phyloP scores from a whole-genome alignment of 2,888 invertebrate species.

The Keiferia lycopersicella region DNA sequence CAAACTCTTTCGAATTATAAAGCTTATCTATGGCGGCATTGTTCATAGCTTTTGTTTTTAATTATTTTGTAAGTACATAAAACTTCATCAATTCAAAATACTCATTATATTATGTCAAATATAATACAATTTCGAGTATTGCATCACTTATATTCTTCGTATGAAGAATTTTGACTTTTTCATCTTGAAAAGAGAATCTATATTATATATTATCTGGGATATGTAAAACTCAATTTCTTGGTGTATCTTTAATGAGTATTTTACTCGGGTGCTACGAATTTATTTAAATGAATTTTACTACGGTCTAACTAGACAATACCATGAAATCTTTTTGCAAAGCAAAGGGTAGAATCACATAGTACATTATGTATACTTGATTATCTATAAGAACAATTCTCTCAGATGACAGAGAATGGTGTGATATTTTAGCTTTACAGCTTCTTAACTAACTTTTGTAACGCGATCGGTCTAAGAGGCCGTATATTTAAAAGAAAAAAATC shows the following conservation, averaged over 20 bases:
- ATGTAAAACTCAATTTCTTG: slow-evolving; percentile 8
- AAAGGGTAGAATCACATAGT: slow-evolving; percentile 47
- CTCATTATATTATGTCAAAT: not conserved
- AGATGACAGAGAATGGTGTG: slow-evolving; percentile 65
- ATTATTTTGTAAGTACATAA: not conserved
- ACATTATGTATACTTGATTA: slow-evolving; percentile 52
- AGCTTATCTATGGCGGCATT: not conserved
- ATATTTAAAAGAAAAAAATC: slow-evolving; percentile 40
- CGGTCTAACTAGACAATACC: slow-evolving; percentile 70
- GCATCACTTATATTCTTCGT: not conserved
- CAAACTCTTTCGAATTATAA: not conserved
- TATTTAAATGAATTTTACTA: slow-evolving; percentile 38
- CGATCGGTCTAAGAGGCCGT: slow-evolving; percentile 66
- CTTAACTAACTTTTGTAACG: slow-evolving; percentile 59
- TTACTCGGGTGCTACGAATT: slow-evolving; percentile 45
- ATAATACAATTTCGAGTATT: not conserved
- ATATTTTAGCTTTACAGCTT: slow-evolving; percentile 80
- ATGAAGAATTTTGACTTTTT: not conserved
- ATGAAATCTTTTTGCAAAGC: slow-evolving; percentile 70
- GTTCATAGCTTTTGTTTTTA: not conserved
- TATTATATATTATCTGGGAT: not conserved
- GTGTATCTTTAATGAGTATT: slow-evolving; percentile 14
- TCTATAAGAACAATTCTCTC: slow-evolving; percentile 66
- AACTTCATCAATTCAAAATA: not conserved
- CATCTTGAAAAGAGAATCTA: not conserved